A percentile compares a stretch with the other conserved stretches of the same genome.
Evolutionary conservation across 2,797 vertebrate species (phyloP).

Genomic region (Myotis planiceps): DNA sequence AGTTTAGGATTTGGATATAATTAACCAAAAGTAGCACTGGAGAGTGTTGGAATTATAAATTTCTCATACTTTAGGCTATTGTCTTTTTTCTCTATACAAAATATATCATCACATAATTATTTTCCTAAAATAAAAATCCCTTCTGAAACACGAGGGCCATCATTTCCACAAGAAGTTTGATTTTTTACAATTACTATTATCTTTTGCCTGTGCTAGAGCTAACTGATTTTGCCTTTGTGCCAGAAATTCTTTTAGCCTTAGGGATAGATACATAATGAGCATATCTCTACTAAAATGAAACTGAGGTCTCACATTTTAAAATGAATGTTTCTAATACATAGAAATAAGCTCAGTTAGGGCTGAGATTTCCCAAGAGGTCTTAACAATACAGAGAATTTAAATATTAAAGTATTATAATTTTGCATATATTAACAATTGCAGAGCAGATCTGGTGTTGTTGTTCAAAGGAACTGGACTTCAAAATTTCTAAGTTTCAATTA

Average conservation of each 20-base stretch:
- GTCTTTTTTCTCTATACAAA: neutral
- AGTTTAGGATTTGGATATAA: neutral
- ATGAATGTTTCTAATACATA: conserved; percentile 53
- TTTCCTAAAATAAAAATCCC: conserved; percentile 35
- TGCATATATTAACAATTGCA: neutral
- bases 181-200: neutral
- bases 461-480: neutral
- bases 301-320: conserved; percentile 45
- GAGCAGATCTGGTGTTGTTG: neutral
- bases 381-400: conserved; percentile 40
- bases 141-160: neutral
- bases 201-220: neutral
- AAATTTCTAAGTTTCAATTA: neutral
- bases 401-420: conserved; percentile 54
- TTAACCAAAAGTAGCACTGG: neutral
- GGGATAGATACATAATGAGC: conserved; percentile 46
- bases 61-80: neutral
- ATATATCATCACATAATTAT: conserved; percentile 1
- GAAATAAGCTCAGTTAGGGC: conserved; percentile 11
- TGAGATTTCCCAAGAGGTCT: conserved; percentile 23
- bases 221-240: conserved; percentile 42
- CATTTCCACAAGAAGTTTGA: neutral
- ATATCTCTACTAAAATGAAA: conserved; percentile 44
- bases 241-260: conserved; percentile 37
- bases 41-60: neutral